Percentiles rank a stretch among this genome's conserved stretches.
These are phyloP conservation scores for Disparrhopalites patrizii DNA, from an alignment of 2,888 invertebrate genomes.

Conservation along the genomic window DNA sequence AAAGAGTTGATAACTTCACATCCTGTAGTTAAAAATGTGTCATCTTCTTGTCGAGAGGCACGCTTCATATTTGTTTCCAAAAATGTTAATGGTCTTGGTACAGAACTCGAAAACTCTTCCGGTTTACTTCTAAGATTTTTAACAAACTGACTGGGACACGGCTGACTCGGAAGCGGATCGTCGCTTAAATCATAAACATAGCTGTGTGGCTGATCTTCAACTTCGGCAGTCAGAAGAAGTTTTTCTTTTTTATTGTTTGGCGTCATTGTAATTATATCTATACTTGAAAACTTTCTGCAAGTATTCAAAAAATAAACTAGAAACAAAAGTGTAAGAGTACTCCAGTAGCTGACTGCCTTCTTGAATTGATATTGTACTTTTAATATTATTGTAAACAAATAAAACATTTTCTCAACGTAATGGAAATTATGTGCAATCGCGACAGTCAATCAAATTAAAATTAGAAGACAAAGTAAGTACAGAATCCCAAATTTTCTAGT, in stretches of 20 bases:
- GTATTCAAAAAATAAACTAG: too few species aligned
- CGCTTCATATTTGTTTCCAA: conserved; percentile 1
- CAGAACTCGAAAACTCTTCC: neutral
- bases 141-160: neutral
- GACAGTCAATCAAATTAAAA: too few species aligned
- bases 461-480: too few species aligned
- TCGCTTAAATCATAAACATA: neutral
- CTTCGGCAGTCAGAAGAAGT: neutral
- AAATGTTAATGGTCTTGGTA: neutral
- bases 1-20: conserved; percentile 60
- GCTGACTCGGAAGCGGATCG: neutral
- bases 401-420: too few species aligned
- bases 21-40: conserved; percentile 54
- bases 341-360: too few species aligned
- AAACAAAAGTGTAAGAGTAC: too few species aligned
- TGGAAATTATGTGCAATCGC: too few species aligned
- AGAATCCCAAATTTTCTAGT: too few species aligned
- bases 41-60: conserved; percentile 26
- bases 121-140: neutral
- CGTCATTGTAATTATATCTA: too few species aligned
- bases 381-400: too few species aligned
- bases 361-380: too few species aligned
- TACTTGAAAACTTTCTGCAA: too few species aligned
- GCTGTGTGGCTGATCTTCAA: neutral
- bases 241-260: neutral